Base-by-base conservation (phyloP, 2,888 invertebrate genomes). In the Ephialtes manifestator region DNA sequence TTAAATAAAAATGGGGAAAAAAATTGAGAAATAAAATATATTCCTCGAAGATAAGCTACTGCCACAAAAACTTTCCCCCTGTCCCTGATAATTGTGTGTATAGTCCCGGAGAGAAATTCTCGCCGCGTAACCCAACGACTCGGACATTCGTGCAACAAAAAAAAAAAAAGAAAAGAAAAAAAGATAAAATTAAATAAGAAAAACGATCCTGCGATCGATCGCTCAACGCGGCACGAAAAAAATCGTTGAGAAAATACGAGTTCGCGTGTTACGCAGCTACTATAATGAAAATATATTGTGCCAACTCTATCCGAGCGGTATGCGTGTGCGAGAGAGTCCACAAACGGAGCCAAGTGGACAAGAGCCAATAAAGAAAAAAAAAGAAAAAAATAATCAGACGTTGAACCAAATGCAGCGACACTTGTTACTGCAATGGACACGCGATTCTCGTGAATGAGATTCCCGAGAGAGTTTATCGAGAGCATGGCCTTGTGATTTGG, bases 251-350 rank as follows among this genome's bases (percentile, higher is more conserved):
- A 48, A 20, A 5, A 31, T 20, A 28, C 31, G 55, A 46, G 46
- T 67, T 74, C 20, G 53, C 28, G 15, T 15, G 79, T 79, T 71
- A 70, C 72, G 79, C 65, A 46, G 72, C 43, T 72, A 80, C 43
- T 72, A 72, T 72, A 72, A 80, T 80, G 39, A 84, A 84, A 84
- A 75, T 71, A 74, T 89, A 89, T 90, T 92, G 92, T 92, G 93
- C 92, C 92, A 92, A 92, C 91, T 90, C 88, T 81, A 39, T 72
- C 51, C 24, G 81, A 63, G 81, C 67, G 63, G 77, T 58, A 70
- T 68, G 81, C 53, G 84, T 78, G 81, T 70, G 63, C n/a, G 80
- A 65, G 79, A 39, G 68, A 65, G 88, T 84, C 89, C 86, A 71
- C 81, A 84, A 83, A 71, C 86, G 81, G 84, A 83, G 87, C 87